Evolutionary conservation across 2,113 vertebrate genomes (phyloP).

Genomic region (Muntiacus reevesi): DNA sequence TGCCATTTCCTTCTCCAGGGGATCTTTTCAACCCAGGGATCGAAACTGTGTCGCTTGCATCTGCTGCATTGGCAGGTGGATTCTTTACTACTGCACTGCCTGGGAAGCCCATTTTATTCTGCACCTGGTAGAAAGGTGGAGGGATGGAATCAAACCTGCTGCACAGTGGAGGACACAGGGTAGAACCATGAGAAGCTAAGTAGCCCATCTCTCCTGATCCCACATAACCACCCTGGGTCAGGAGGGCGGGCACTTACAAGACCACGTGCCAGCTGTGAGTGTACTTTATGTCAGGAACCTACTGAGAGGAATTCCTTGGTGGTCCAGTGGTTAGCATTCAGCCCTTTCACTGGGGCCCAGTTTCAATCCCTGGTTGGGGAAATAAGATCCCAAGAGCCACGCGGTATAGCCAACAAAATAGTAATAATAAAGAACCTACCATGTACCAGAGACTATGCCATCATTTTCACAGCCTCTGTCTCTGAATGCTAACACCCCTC

Average conservation of each 20-base stretch:
- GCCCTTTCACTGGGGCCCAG: neutral
- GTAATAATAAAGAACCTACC: neutral
- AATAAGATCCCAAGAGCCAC: neutral
- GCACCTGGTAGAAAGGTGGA: neutral
- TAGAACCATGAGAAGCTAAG: neutral
- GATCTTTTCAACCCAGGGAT: neutral
- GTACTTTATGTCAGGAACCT: neutral
- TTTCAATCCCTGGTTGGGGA: neutral
- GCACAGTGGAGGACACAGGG: neutral
- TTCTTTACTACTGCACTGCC: neutral
- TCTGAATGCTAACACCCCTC: neutral
- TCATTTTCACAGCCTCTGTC: neutral
- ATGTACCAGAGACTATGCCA: neutral
- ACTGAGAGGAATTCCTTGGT: neutral
- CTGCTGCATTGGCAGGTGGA: neutral
- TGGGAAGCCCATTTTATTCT: neutral
- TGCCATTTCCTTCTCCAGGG: neutral
- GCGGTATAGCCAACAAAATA: neutral
- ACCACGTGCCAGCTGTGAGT: neutral
- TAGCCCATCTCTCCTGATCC: neutral
- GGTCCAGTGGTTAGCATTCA: neutral
- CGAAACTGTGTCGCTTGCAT: rapidly evolving
- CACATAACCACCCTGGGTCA: neutral
- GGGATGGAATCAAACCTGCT: neutral
- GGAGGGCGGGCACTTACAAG: neutral